Percentiles rank a stretch among this genome's conserved stretches.
phyloP scores from a whole-genome alignment of 2,113 vertebrate species.

The Podarcis raffonei region DNA sequence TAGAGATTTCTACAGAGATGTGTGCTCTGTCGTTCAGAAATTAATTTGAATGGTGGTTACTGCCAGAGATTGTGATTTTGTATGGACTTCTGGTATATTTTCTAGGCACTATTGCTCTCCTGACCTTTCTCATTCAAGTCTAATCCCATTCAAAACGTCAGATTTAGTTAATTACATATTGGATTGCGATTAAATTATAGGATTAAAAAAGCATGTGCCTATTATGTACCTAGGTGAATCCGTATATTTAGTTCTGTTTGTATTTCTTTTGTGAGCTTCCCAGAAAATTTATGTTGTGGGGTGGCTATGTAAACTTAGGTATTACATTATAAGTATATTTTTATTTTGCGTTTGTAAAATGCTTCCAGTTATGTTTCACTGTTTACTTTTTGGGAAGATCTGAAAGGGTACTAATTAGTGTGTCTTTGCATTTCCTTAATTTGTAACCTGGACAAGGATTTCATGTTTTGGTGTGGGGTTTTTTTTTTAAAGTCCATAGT shows the following conservation, averaged over 20 bases:
- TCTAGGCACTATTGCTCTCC: not conserved
- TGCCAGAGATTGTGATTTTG: not conserved
- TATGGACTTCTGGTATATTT: not conserved
- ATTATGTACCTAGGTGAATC: not conserved
- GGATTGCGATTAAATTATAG: rapidly evolving
- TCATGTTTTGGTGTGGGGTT: no score
- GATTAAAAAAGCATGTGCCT: not conserved
- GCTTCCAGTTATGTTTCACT: not conserved
- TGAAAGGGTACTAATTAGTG: not conserved
- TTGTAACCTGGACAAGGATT: not conserved
- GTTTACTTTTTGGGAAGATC: not conserved
- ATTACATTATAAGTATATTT: not conserved
- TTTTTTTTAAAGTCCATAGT: not conserved
- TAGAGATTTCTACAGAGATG: slow-evolving; percentile 38
- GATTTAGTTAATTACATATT: not conserved
- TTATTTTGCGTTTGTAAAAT: not conserved
- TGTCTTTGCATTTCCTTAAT: not conserved
- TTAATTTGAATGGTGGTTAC: not conserved
- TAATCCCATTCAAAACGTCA: not conserved
- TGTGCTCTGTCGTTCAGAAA: slow-evolving; percentile 15
- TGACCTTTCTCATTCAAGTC: not conserved
- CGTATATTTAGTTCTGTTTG: not conserved
- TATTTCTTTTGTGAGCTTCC: not conserved
- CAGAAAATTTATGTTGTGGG: not conserved
- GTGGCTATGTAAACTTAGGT: not conserved